These are phyloP conservation scores for Xiphorhynchus erythropygius DNA, from an alignment of 2,797 vertebrate genomes.

Conservation along the genomic window DNA sequence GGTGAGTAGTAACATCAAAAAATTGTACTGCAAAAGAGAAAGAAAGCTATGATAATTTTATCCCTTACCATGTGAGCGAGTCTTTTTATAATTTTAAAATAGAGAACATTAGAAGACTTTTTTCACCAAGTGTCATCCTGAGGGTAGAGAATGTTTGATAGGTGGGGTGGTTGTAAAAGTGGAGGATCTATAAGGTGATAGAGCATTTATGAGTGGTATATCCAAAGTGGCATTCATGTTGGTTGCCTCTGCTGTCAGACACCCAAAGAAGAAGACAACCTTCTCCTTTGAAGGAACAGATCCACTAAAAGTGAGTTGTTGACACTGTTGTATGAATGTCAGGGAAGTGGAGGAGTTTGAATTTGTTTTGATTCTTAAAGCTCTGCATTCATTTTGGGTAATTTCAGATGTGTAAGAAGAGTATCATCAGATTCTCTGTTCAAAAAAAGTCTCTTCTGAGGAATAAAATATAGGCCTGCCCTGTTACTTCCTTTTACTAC, in stretches of 20 bases:
- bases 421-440: not conserved
- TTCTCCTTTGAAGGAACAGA: not conserved
- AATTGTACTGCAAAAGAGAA: not conserved
- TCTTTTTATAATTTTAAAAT: not conserved
- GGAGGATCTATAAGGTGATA: not conserved
- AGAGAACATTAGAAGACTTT: not conserved
- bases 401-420: not conserved
- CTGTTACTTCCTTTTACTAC: not conserved
- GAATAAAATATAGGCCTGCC: not conserved
- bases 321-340: not conserved
- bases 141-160: not conserved
- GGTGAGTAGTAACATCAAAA: not conserved
- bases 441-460: not conserved
- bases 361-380: not conserved
- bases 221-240: not conserved
- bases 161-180: not conserved
- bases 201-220: not conserved
- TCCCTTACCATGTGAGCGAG: accelerated
- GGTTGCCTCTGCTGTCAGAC: not conserved
- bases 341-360: not conserved
- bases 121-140: not conserved
- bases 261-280: not conserved
- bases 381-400: not conserved
- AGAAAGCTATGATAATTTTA: not conserved
- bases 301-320: not conserved